phyloP scores from a whole-genome alignment of 2,888 invertebrate species.

The Thymelicus sylvestris region DNA sequence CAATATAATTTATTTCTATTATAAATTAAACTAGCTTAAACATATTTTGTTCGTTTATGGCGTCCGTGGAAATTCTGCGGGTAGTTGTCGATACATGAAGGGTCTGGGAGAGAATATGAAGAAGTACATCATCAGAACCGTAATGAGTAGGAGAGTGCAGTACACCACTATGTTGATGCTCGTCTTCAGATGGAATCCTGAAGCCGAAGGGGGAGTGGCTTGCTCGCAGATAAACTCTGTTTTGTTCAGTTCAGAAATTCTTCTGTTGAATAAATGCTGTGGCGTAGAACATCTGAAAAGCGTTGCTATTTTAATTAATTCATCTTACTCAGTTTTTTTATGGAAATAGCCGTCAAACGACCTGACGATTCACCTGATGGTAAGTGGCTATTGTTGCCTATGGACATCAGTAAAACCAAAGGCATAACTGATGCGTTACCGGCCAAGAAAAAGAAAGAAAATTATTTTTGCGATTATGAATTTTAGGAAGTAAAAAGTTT shows the following conservation, averaged over 20 bases:
- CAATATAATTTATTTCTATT: no score
- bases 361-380: no score
- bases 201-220: background rate
- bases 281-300: conserved; percentile 39
- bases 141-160: conserved; percentile 16
- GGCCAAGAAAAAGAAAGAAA: no score
- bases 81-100: conserved; percentile 10
- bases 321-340: no score
- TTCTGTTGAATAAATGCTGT: conserved; percentile 30
- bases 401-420: no score
- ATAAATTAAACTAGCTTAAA: no score
- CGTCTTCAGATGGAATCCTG: background rate
- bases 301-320: background rate
- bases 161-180: conserved; percentile 6
- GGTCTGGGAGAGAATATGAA: conserved; percentile 23
- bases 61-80: conserved; percentile 11
- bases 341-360: no score
- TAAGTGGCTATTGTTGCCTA: no score
- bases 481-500: no score
- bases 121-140: conserved; percentile 20
- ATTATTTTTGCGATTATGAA: no score
- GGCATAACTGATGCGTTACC: no score
- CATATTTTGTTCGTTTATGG: conserved; percentile 4
- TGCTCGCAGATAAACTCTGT: conserved; percentile 29
- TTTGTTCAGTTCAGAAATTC: conserved; percentile 33